phyloP scores from a whole-genome alignment of 2,113 vertebrate species.

The Crotalus horridus region DNA sequence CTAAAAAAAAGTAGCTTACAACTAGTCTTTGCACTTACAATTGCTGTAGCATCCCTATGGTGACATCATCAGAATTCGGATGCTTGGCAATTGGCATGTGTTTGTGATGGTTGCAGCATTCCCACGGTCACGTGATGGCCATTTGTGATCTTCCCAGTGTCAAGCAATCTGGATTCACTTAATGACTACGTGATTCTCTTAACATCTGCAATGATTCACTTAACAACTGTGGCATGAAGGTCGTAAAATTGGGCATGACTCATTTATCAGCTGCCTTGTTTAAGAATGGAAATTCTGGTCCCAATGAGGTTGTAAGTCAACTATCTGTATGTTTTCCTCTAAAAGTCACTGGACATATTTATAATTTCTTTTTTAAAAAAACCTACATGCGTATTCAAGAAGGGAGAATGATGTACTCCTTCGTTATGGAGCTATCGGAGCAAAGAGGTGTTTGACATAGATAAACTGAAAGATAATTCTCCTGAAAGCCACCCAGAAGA shows the following conservation, averaged over 20 bases:
- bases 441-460: conserved; percentile 18
- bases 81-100: not conserved
- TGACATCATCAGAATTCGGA: not conserved
- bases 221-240: not conserved
- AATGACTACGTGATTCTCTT: not conserved
- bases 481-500: conserved; percentile 22
- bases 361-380: not conserved
- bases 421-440: conserved; percentile 2
- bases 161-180: not conserved
- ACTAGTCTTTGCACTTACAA: not conserved
- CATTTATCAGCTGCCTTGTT: not conserved
- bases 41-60: not conserved
- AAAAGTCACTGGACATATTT: not conserved
- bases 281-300: not conserved
- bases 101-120: not conserved
- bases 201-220: not conserved
- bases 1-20: not conserved
- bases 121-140: not conserved
- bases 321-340: not conserved
- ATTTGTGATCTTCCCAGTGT: not conserved
- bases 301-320: not conserved
- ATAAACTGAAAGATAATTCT: not conserved
- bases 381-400: not conserved
- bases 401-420: too few relatives aligned
- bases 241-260: not conserved